phyloP scores from a whole-genome alignment of 2,113 vertebrate genomes.

The Tympanuchus pallidicinctus region DNA sequence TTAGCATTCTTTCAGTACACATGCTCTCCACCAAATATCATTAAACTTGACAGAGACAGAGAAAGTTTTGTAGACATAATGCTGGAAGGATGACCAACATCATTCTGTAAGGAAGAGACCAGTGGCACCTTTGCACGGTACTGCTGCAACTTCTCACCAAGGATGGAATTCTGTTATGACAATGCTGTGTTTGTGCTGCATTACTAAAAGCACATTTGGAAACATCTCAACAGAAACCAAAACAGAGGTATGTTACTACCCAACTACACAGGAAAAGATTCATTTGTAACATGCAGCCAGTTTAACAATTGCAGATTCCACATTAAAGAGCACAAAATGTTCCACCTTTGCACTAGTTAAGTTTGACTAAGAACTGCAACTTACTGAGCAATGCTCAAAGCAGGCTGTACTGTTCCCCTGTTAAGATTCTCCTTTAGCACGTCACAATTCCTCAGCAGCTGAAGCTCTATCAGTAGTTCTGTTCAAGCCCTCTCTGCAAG shows the following conservation, averaged over 20 bases:
- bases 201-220: slow-evolving; percentile 53
- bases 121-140: not conserved
- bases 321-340: not conserved
- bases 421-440: not conserved
- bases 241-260: not conserved
- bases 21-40: not conserved
- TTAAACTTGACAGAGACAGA: not conserved
- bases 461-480: not conserved
- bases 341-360: not conserved
- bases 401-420: not conserved
- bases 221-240: not conserved
- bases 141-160: slow-evolving; percentile 24
- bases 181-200: not conserved
- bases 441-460: not conserved
- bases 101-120: not conserved
- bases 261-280: not conserved
- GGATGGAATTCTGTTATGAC: slow-evolving; percentile 63
- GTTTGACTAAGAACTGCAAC: not conserved
- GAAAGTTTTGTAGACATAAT: not conserved
- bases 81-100: not conserved
- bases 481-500: not conserved
- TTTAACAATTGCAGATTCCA: not conserved
- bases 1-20: not conserved
- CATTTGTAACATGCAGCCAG: not conserved
- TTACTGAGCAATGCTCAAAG: not conserved